A percentile compares a stretch with the other conserved stretches of the same genome.
These are phyloP conservation scores for Eupithecia exiguata DNA, from an alignment of 2,888 invertebrate genomes.

Conservation along the genomic window DNA sequence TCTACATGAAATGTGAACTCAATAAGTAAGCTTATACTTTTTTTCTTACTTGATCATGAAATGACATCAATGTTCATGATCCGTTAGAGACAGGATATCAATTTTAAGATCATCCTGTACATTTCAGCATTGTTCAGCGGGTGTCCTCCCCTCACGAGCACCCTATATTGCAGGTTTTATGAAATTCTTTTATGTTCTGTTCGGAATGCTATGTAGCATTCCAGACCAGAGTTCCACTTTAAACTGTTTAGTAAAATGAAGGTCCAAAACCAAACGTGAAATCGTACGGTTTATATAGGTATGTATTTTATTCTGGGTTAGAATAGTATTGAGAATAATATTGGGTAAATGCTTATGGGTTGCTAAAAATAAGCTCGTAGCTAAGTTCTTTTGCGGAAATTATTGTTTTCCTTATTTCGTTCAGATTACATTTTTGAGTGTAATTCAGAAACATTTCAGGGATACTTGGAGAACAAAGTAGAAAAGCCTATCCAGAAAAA, in stretches of 20 bases:
- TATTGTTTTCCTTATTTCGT: neutral
- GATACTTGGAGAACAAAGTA: neutral
- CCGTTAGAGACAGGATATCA: neutral
- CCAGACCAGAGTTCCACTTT: constrained; percentile 3
- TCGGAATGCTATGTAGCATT: constrained; percentile 22
- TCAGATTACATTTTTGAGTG: neutral
- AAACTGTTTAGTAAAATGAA: neutral
- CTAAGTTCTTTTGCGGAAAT: neutral
- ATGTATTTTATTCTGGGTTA: neutral
- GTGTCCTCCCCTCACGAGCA: constrained; percentile 27
- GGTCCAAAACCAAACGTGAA: neutral
- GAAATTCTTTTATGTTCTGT: constrained; percentile 40
- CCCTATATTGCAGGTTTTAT: constrained; percentile 43
- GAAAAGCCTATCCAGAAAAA: neutral
- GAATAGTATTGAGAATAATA: no score
- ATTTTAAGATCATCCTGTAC: constrained; percentile 32
- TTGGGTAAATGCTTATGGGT: neutral
- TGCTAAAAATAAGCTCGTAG: neutral
- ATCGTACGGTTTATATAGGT: neutral
- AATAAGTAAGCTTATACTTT: no score
- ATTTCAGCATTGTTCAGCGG: constrained; percentile 26
- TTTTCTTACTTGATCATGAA: no score
- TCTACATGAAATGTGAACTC: no score
- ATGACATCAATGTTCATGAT: neutral
- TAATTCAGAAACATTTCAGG: neutral